phyloP scores from a whole-genome alignment of 1,140 invertebrate genomes.

The Eueides isabella region DNA sequence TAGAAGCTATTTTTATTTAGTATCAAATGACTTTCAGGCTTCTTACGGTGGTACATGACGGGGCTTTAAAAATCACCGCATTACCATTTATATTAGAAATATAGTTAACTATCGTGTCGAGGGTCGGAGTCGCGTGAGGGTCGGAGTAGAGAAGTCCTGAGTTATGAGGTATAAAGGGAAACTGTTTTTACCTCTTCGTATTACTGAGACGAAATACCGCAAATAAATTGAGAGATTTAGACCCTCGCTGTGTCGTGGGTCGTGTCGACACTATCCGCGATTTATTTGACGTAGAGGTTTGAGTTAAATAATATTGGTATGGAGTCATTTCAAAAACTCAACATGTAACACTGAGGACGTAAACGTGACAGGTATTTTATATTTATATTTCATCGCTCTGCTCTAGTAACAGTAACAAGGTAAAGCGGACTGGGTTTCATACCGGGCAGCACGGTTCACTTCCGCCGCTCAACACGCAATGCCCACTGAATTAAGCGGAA shows the following conservation, averaged over 20 bases:
- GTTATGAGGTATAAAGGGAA: slow-evolving; percentile 21
- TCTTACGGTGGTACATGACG: slow-evolving; percentile 45
- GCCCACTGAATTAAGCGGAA: no score
- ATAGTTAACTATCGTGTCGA: slow-evolving; percentile 41
- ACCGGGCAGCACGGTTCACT: no score
- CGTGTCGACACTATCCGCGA: background rate
- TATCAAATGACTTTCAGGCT: slow-evolving; percentile 43
- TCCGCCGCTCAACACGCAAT: no score
- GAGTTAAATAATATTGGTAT: no score
- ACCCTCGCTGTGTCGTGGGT: no score
- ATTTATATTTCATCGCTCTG: no score
- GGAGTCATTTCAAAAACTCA: no score
- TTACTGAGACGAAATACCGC: background rate
- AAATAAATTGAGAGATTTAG: slow-evolving; percentile 4
- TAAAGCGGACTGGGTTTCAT: no score
- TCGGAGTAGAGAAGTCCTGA: slow-evolving; percentile 23
- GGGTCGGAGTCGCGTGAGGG: slow-evolving; percentile 9
- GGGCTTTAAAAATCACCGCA: slow-evolving; percentile 54
- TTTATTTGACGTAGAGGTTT: background rate
- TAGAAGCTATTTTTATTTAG: slow-evolving; percentile 46
- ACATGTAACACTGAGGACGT: no score
- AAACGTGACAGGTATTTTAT: no score
- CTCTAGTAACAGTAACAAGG: no score
- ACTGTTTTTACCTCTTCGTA: slow-evolving; percentile 17
- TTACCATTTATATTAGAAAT: slow-evolving; percentile 76